A percentile compares a stretch with the other conserved stretches of the same genome.
Conservation (phyloP, 2,113 vertebrate species). For the Paratilapia polleni region DNA sequence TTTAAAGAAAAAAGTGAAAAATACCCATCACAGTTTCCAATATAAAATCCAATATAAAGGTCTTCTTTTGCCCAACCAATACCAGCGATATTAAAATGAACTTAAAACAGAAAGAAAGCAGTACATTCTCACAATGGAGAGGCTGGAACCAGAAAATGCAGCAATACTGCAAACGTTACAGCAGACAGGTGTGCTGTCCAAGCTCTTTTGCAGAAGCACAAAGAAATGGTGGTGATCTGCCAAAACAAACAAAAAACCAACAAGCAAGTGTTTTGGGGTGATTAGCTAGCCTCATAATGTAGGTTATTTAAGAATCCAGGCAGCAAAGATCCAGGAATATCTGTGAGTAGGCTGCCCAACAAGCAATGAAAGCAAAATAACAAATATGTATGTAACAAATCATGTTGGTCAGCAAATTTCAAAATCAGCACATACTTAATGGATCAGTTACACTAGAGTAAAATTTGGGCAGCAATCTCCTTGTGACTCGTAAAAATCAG, state of each 20-base stretch:
- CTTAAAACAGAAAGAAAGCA: not conserved
- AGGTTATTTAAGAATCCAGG: not conserved
- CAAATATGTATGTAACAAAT: not conserved
- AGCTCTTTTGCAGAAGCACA: not conserved
- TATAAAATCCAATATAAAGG: not conserved
- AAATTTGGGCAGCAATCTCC: not conserved
- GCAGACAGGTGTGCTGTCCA: not conserved
- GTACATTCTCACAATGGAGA: not conserved
- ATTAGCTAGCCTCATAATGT: not conserved
- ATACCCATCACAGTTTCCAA: not conserved
- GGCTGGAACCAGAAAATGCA: not conserved
- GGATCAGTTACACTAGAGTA: not conserved
- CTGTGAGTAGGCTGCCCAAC: not conserved
- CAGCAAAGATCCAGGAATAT: not conserved
- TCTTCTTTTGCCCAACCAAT: constrained; percentile 2
- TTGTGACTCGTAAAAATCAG: not conserved
- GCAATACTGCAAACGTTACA: not conserved
- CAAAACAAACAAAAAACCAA: not conserved
- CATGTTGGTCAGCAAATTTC: not conserved
- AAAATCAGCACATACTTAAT: not conserved
- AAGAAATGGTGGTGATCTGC: not conserved
- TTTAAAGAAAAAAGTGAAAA: not conserved
- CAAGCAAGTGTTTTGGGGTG: not conserved
- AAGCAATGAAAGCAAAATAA: not conserved
- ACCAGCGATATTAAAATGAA: not conserved